These are phyloP conservation scores for Thaumetopoea pityocampa DNA, from an alignment of 1,140 invertebrate species.

Conservation along the genomic window DNA sequence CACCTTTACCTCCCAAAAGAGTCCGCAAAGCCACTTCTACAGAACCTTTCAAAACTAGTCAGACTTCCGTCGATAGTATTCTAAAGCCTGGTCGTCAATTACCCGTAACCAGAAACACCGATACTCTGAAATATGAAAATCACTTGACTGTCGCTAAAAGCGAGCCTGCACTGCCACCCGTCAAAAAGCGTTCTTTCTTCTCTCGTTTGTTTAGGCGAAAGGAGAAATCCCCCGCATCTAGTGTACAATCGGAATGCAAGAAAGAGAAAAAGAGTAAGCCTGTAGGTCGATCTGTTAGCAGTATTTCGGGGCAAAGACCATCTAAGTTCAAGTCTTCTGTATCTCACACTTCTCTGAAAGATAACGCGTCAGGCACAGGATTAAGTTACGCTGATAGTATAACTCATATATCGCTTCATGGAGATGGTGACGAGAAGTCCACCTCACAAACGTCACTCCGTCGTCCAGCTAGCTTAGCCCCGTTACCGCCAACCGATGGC, in stretches of 20 bases:
- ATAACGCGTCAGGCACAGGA: conserved; percentile 53
- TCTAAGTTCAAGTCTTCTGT: conserved; percentile 55
- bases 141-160: conserved; percentile 40
- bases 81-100: conserved; percentile 52
- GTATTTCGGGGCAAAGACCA: conserved; percentile 75
- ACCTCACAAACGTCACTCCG: conserved; percentile 37
- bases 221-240: conserved; percentile 64
- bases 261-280: conserved; percentile 49
- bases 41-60: conserved; percentile 53
- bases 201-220: conserved; percentile 62
- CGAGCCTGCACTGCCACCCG: conserved; percentile 57
- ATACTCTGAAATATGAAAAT: conserved; percentile 21
- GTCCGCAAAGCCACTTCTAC: conserved; percentile 79
- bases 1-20: conserved; percentile 87
- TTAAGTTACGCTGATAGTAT: conserved; percentile 72
- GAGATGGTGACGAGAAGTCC: conserved; percentile 57
- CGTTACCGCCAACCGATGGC: conserved; percentile 46
- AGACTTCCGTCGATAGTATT: conserved; percentile 58
- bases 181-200: conserved; percentile 69
- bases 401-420: conserved; percentile 79
- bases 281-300: conserved; percentile 76
- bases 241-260: conserved; percentile 50
- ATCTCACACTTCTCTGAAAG: conserved; percentile 64
- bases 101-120: conserved; percentile 43
- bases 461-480: conserved; percentile 33